Evolutionary conservation across 2,797 vertebrate genomes (phyloP).

Genomic region (Arremon brunneinucha): DNA sequence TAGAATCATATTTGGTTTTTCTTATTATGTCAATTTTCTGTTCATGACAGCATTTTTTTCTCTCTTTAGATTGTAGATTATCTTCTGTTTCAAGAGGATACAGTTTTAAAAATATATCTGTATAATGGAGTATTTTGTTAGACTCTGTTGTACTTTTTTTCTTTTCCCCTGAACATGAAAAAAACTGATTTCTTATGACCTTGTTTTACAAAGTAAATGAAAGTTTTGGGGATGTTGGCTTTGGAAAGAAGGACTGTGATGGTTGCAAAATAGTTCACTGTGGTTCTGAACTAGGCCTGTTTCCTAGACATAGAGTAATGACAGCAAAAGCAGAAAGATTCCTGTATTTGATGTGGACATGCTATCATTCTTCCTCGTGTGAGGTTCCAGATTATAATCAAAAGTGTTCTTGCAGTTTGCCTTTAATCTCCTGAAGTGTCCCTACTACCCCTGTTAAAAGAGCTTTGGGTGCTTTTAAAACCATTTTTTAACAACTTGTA

Average conservation of each 20-base stretch:
- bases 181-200: neutral
- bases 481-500: neutral
- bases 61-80: neutral
- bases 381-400: neutral
- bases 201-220: neutral
- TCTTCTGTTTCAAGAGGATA: neutral
- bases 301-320: neutral
- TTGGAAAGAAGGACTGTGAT: neutral
- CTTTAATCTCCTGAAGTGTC: neutral
- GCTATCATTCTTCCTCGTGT: fast-evolving
- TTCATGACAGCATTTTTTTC: neutral
- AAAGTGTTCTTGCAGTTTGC: neutral
- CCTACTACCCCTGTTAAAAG: neutral
- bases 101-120: neutral
- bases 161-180: neutral
- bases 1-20: neutral
- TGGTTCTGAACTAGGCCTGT: neutral
- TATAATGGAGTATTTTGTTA: neutral
- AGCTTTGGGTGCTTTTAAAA: neutral
- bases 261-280: neutral
- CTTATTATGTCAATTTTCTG: neutral
- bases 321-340: neutral
- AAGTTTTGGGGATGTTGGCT: neutral
- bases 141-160: neutral
- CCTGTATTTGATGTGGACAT: neutral